These are phyloP conservation scores for Agrotis segetum DNA, from an alignment of 2,888 invertebrate genomes.

Conservation along the genomic window DNA sequence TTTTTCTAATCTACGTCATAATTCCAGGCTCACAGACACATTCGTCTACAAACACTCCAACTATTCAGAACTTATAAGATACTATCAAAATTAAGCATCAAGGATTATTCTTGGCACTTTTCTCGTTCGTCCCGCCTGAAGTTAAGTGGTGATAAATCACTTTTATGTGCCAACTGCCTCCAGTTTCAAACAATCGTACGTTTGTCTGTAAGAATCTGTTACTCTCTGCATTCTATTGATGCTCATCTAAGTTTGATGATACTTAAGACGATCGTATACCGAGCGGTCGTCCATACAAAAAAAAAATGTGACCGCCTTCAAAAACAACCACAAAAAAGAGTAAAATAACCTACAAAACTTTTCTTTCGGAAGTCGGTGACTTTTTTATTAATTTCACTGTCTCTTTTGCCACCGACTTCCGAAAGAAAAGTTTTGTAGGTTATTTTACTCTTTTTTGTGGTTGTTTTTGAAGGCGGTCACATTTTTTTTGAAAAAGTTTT, in stretches of 20 bases:
- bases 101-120: constrained; percentile 70
- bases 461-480: no score
- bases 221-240: constrained; percentile 63
- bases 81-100: constrained; percentile 69
- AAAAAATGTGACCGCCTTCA: no score
- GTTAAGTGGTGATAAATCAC: constrained; percentile 77
- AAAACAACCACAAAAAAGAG: no score
- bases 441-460: no score
- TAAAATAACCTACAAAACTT: no score
- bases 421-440: no score
- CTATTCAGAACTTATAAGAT: constrained; percentile 58
- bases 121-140: constrained; percentile 68
- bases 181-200: constrained; percentile 59
- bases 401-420: no score
- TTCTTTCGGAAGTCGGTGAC: no score
- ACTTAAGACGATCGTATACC: no score
- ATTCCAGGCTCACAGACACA: constrained; percentile 35
- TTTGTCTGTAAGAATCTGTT: constrained; percentile 59
- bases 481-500: no score
- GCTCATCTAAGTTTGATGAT: constrained; percentile 59
- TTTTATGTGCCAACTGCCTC: constrained; percentile 60
- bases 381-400: no score
- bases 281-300: no score
- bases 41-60: constrained; percentile 57
- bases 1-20: constrained; percentile 34